These are phyloP conservation scores for Nephila pilipes DNA, from an alignment of 1,140 invertebrate genomes.

Conservation along the genomic window DNA sequence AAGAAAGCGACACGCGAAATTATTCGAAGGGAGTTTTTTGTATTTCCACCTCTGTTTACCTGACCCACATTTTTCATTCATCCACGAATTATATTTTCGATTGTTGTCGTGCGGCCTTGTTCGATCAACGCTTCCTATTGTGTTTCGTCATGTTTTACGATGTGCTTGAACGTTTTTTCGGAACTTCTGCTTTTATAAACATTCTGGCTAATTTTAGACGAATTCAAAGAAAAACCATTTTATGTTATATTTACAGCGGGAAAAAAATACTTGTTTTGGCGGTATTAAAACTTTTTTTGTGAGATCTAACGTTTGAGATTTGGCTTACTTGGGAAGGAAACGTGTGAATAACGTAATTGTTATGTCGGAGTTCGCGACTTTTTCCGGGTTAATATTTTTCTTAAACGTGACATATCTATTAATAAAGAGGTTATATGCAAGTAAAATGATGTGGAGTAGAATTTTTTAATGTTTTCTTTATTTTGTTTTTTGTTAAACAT, in stretches of 20 bases:
- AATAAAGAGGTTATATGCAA: slow-evolving; percentile 22
- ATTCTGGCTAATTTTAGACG: neutral
- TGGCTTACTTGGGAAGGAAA: neutral
- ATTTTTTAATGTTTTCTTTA: neutral
- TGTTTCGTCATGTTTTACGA: neutral
- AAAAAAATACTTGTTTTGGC: neutral
- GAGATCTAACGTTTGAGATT: neutral
- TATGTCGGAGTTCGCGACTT: neutral
- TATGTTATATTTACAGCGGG: neutral
- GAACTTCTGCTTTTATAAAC: neutral
- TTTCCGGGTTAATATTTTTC: neutral
- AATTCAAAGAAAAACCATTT: neutral
- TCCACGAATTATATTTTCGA: slow-evolving; percentile 14
- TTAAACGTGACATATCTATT: neutral
- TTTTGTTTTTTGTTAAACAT: neutral
- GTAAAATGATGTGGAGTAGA: neutral
- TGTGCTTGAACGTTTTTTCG: neutral
- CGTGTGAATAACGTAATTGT: neutral
- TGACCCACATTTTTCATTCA: slow-evolving; percentile 20
- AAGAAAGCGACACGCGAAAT: neutral
- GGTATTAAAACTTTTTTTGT: neutral
- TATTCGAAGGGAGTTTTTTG: slow-evolving; percentile 2
- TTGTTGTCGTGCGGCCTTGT: slow-evolving; percentile 1
- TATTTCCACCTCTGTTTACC: slow-evolving; percentile 4
- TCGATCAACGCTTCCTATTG: slow-evolving; percentile 1